phyloP scores from a whole-genome alignment of 1,140 invertebrate species.

The Drosophila sucinea region DNA sequence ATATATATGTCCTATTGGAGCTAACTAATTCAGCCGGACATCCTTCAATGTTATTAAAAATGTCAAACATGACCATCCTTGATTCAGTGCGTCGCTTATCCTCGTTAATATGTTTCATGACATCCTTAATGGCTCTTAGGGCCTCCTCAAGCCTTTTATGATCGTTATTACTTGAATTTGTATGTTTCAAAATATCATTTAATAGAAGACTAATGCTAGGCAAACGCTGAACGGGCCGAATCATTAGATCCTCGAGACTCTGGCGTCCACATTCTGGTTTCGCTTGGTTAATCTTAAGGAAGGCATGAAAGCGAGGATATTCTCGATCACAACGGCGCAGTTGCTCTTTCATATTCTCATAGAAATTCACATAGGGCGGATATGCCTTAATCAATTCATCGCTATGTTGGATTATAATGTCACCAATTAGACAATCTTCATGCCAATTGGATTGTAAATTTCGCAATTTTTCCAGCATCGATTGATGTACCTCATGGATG shows the following conservation, averaged over 20 bases:
- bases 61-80: slow-evolving; percentile 97
- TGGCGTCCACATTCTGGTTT: slow-evolving; percentile 97
- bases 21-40: slow-evolving; percentile 96
- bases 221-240: slow-evolving; percentile 97
- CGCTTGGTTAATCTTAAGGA: slow-evolving; percentile 97
- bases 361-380: slow-evolving; percentile 98
- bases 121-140: slow-evolving; percentile 93
- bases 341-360: slow-evolving; percentile 97
- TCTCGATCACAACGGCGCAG: slow-evolving; percentile 94
- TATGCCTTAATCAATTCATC: slow-evolving; percentile 95
- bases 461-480: slow-evolving; percentile 88
- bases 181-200: slow-evolving; percentile 97
- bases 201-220: slow-evolving; percentile 97
- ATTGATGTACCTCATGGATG: slow-evolving; percentile 95
- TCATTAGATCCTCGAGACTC: slow-evolving; percentile 96
- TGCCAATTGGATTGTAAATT: slow-evolving; percentile 86
- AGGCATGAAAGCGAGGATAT: slow-evolving; percentile 97
- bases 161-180: slow-evolving; percentile 91
- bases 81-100: slow-evolving; percentile 97
- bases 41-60: slow-evolving; percentile 98
- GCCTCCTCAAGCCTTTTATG: slow-evolving; percentile 92
- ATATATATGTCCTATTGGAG: slow-evolving; percentile 94
- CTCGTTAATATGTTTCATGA: slow-evolving; percentile 98
- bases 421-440: slow-evolving; percentile 93
- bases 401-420: slow-evolving; percentile 93